Base-by-base conservation (phyloP, 1,140 invertebrate species). In the Asbolus verrucosus region DNA sequence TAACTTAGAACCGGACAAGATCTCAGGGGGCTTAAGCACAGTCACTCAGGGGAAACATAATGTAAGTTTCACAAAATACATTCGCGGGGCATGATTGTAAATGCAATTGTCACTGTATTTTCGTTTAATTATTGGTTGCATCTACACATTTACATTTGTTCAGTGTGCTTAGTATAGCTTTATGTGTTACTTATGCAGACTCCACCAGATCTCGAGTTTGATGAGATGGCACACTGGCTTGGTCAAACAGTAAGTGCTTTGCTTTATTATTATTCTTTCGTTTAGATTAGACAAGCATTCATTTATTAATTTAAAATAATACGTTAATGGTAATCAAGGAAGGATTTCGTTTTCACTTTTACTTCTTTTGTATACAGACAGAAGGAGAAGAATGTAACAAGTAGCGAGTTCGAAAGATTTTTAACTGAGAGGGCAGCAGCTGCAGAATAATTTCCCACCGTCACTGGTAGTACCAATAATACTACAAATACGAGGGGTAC, bases 211-310 rank as follows among this genome's bases (percentile, higher is more conserved):
- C 90, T 89, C 81, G 94, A 97, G 83, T 94, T 96, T 85, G 93
- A 94, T 85, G 94, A 97, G 85, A 96, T 96, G 88, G 94, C 94
- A 76, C 91, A 92, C 77, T 97, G 94, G 94, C 87, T 96, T 77
- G 89, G 87, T 78, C 89, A 84, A 14, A 78, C 79, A 71, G 80
- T 81, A 79, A 77, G 79, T 76, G 33, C 30, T 65, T 54, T 69
- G 59, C 61, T 27, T 68, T 46, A 16, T 59, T 67, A n/a, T n/a
- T n/a, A n/a, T n/a, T n/a, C n/a, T n/a, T n/a, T n/a, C n/a, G n/a
- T n/a, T n/a, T n/a, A n/a, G n/a, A n/a, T n/a, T n/a, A n/a, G n/a
- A n/a, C n/a, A n/a, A n/a, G n/a, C n/a, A n/a, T n/a, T n/a, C n/a
- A n/a, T n/a, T n/a, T n/a, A n/a, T n/a, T n/a, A n/a, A n/a, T n/a